phyloP scores from a whole-genome alignment of 2,888 invertebrate species.

The Elysia crispata region DNA sequence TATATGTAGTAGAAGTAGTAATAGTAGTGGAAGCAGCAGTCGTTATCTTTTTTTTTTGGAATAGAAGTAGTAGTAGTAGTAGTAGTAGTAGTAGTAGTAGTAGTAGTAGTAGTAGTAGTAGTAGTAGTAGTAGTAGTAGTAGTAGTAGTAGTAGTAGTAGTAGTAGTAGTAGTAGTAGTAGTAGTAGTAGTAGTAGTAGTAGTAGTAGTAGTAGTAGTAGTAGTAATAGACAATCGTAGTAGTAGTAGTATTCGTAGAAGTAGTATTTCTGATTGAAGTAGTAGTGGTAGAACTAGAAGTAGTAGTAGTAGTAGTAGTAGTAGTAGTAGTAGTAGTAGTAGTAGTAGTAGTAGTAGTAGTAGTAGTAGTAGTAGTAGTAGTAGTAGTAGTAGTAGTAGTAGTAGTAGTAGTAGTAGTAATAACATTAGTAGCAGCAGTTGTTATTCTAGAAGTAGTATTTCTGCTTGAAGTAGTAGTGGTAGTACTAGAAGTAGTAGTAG shows the following conservation, averaged over 20 bases:
- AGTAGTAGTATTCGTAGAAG: too few relatives aligned
- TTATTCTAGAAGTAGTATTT: slow-evolving; percentile 10
- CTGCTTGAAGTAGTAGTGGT: slow-evolving; percentile 11
- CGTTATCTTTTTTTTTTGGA: too few relatives aligned
- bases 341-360: slow-evolving; percentile 27
- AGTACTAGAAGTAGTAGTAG: slow-evolving; percentile 27
- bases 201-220: slow-evolving; percentile 26
- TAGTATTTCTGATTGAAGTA: too few relatives aligned
- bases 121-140: background rate
- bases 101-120: slow-evolving; percentile 17
- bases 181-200: slow-evolving; percentile 36
- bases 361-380: slow-evolving; percentile 11
- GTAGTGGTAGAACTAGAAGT: too few relatives aligned
- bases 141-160: slow-evolving; percentile 16
- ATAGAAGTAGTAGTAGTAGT: slow-evolving; percentile 20
- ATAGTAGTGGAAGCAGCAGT: too few relatives aligned
- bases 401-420: slow-evolving; percentile 4
- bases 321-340: slow-evolving; percentile 29
- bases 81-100: background rate
- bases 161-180: slow-evolving; percentile 35
- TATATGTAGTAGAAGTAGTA: too few relatives aligned
- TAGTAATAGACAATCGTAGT: background rate
- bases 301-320: slow-evolving; percentile 13
- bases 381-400: slow-evolving; percentile 18
- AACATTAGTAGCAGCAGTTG: too few relatives aligned